These are phyloP conservation scores for Dioctria rufipes DNA, from an alignment of 2,888 invertebrate genomes.

Conservation along the genomic window DNA sequence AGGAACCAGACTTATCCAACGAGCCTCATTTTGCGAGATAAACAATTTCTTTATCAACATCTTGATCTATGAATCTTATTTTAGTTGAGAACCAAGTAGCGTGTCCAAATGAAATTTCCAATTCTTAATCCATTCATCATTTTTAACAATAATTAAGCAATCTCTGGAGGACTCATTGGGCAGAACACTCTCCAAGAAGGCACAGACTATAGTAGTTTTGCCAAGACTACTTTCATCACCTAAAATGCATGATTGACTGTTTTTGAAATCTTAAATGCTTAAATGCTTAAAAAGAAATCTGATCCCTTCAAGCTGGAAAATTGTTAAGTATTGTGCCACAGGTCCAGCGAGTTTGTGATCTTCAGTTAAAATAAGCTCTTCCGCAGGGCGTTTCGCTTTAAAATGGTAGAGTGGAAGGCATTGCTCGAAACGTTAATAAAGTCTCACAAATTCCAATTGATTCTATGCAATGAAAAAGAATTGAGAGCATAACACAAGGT, in stretches of 20 bases:
- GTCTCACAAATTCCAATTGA: conserved; percentile 54
- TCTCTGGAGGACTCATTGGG: conserved; percentile 62
- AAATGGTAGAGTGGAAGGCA: conserved; percentile 70
- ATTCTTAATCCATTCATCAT: conserved; percentile 65
- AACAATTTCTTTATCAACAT: conserved; percentile 65
- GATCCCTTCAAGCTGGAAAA: conserved; percentile 68
- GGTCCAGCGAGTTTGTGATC: conserved; percentile 62
- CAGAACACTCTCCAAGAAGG: conserved; percentile 64
- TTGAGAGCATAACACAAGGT: conserved; percentile 68
- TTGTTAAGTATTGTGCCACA: conserved; percentile 66
- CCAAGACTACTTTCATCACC: conserved; percentile 70
- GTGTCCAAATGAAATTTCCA: conserved; percentile 69
- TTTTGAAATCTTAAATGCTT: no score
- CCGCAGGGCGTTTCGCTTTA: conserved; percentile 64
- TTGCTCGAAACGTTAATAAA: no score
- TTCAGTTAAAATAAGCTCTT: conserved; percentile 65
- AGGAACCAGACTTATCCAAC: conserved; percentile 65
- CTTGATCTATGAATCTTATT: conserved; percentile 64
- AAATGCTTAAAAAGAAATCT: conserved; percentile 66
- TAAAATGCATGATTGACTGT: conserved; percentile 66
- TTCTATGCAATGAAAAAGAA: conserved; percentile 67
- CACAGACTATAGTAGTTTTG: conserved; percentile 65
- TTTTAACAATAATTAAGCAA: conserved; percentile 66
- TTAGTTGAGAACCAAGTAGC: conserved; percentile 65
- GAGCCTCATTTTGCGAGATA: conserved; percentile 68